phyloP scores from a whole-genome alignment of 2,797 vertebrate genomes.

The Tinamus major region DNA sequence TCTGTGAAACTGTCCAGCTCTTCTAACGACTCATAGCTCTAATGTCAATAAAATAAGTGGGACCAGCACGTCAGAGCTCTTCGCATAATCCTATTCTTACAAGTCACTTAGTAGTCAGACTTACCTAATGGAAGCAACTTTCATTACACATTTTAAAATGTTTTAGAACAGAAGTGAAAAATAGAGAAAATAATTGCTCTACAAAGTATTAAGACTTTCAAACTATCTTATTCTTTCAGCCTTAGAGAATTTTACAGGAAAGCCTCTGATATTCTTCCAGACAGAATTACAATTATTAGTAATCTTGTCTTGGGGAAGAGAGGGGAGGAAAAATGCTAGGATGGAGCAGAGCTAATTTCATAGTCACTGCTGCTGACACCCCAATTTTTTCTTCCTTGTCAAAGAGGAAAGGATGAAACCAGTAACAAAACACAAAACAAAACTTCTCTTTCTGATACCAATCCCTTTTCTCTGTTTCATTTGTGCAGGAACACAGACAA shows the following conservation, averaged over 20 bases:
- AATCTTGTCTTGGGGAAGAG: not conserved
- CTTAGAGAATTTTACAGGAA: not conserved
- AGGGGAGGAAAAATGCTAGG: not conserved
- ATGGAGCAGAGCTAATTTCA: not conserved
- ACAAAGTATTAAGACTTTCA: not conserved
- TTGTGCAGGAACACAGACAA: not conserved
- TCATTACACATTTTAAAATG: not conserved
- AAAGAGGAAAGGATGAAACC: not conserved
- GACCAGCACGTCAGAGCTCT: not conserved
- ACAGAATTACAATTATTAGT: not conserved
- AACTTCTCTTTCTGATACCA: not conserved
- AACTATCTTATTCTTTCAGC: not conserved
- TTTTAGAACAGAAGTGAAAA: not conserved
- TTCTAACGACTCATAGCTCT: not conserved
- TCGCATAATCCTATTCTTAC: accelerated
- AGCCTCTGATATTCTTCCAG: not conserved
- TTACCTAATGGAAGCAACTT: not conserved
- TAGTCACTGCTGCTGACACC: not conserved
- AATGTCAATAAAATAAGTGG: not conserved
- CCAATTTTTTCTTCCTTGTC: accelerated
- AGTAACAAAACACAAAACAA: not conserved
- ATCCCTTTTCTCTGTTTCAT: not conserved
- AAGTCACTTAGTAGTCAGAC: not conserved
- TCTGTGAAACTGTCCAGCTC: not conserved
- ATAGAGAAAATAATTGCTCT: not conserved